Percentiles rank a stretch among this genome's conserved stretches.
Evolutionary conservation across 1,140 invertebrate species (phyloP).

Genomic region (Euschistus heros): DNA sequence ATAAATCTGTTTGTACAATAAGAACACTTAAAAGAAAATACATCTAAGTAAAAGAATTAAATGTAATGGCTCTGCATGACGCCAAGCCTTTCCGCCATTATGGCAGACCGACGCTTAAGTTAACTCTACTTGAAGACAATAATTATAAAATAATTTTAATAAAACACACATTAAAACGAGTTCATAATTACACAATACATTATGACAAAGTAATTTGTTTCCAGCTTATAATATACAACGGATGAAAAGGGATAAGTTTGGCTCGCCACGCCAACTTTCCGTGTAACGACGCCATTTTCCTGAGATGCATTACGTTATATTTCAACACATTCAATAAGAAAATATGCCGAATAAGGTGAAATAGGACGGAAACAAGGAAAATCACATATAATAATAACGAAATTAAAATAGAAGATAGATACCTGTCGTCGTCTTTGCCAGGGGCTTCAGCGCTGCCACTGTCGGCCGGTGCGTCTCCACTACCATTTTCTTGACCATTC

Average conservation of each 20-base stretch:
- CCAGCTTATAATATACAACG: constrained; percentile 11
- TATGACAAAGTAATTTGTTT: constrained; percentile 10
- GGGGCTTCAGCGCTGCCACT: constrained; percentile 51
- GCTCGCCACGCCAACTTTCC: constrained; percentile 1
- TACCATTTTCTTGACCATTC: constrained; percentile 46
- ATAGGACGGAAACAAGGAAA: constrained; percentile 13
- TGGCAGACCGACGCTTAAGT: constrained; percentile 22
- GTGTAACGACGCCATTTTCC: constrained; percentile 19
- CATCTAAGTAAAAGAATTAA: neutral
- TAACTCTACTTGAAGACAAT: too few species aligned
- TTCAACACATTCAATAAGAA: neutral
- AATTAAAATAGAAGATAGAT: constrained; percentile 31
- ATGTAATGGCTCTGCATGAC: neutral
- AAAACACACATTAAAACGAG: neutral
- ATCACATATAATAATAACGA: neutral
- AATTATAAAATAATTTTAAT: neutral
- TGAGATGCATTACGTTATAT: constrained; percentile 2
- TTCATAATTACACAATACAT: constrained; percentile 4
- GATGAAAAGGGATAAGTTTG: constrained; percentile 7
- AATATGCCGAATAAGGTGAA: constrained; percentile 12
- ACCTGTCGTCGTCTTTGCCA: constrained; percentile 63
- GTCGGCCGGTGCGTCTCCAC: constrained; percentile 46
- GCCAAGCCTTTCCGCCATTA: constrained; percentile 16
- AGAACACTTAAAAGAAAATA: constrained; percentile 3
- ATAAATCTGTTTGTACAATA: constrained; percentile 1